Conservation (phyloP, 1,140 invertebrate genomes). For the Lucilia cuprina region DNA sequence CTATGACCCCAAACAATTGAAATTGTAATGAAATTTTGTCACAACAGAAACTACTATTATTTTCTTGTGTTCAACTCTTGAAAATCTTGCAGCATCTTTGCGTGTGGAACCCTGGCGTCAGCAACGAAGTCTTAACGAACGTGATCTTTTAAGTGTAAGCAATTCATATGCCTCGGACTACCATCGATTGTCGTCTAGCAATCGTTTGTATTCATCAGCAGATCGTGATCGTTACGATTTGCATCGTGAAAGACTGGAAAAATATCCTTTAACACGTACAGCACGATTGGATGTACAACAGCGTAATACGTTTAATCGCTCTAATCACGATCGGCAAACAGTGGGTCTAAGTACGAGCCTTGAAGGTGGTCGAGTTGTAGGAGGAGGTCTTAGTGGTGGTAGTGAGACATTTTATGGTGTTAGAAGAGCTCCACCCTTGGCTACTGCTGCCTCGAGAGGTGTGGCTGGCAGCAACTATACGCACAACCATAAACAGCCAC, state of each 20-base stretch:
- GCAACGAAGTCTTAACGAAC: constrained; percentile 59
- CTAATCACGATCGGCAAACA: constrained; percentile 60
- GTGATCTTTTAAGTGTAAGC: constrained; percentile 53
- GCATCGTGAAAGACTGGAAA: constrained; percentile 57
- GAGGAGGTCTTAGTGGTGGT: not conserved
- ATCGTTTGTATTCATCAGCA: constrained; percentile 56
- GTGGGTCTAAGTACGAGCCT: not conserved
- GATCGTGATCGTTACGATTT: constrained; percentile 59
- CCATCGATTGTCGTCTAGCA: constrained; percentile 50
- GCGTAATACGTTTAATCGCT: constrained; percentile 58
- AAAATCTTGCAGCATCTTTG: constrained; percentile 28
- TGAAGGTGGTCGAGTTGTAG: not conserved
- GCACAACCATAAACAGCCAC: constrained; percentile 45
- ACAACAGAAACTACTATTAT: not conserved
- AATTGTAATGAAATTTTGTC: not conserved
- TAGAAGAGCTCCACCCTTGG: constrained; percentile 55
- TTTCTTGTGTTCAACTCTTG: constrained; percentile 20
- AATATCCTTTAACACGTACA: constrained; percentile 57
- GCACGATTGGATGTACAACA: constrained; percentile 60
- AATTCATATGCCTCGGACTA: constrained; percentile 47
- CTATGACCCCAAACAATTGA: not conserved
- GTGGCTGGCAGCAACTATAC: constrained; percentile 48
- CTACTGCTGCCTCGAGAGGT: constrained; percentile 43
- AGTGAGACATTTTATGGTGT: constrained; percentile 11
- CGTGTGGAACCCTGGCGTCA: constrained; percentile 56